Conservation (phyloP, 2,113 vertebrate species). For the Hemibagrus wyckioides region DNA sequence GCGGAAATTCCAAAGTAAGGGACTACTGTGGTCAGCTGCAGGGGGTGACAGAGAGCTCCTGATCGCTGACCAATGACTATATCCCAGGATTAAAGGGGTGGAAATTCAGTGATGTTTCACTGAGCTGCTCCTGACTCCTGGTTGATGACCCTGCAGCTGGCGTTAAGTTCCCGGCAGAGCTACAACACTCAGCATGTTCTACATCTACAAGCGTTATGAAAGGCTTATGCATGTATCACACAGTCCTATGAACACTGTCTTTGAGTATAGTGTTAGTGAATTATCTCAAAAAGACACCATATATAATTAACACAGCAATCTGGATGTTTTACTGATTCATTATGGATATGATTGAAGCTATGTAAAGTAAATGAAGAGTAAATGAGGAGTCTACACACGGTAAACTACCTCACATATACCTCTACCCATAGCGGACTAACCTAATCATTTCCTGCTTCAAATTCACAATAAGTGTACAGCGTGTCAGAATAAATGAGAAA, state of each 20-base stretch:
- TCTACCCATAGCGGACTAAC: constrained; percentile 5
- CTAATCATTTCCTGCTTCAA: constrained; percentile 8
- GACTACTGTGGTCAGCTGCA: neutral
- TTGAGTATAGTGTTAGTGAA: neutral
- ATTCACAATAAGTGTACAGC: neutral
- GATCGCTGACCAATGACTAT: neutral
- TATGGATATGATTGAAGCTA: neutral
- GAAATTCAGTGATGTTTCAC: neutral
- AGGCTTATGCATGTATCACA: neutral
- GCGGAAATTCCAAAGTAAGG: neutral
- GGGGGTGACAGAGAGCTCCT: neutral
- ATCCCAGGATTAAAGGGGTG: neutral
- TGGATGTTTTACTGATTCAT: neutral
- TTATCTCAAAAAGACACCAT: neutral
- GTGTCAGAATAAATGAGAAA: constrained; percentile 36
- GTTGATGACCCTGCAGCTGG: neutral
- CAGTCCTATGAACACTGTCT: neutral
- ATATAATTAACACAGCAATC: neutral
- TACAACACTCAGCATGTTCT: neutral
- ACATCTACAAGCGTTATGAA: neutral
- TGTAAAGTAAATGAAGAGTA: neutral
- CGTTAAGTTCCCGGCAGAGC: neutral
- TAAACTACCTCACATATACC: neutral
- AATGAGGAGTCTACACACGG: neutral
- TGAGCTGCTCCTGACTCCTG: neutral